Evolutionary conservation across 2,113 vertebrate species (phyloP).

Genomic region (Anolis sagrei): DNA sequence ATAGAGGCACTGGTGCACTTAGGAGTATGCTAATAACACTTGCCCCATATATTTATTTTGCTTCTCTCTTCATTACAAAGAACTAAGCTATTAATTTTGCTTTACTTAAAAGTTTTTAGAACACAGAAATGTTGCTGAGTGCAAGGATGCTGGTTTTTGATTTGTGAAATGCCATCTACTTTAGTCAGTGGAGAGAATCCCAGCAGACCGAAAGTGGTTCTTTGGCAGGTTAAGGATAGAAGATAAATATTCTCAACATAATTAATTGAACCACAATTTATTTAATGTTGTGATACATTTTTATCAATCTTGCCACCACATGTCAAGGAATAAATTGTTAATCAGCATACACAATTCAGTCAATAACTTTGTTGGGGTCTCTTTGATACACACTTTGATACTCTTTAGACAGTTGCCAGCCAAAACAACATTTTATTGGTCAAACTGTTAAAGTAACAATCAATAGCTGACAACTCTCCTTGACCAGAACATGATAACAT

Average conservation of each 20-base stretch:
- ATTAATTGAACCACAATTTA: too few relatives aligned
- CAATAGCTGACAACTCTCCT: background rate
- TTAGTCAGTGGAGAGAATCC: background rate
- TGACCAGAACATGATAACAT: background rate
- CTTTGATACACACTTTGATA: background rate
- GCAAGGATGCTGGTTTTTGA: background rate
- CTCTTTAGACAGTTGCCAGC: too few relatives aligned
- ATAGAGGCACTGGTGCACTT: background rate
- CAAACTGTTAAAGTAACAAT: background rate
- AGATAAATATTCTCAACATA: background rate
- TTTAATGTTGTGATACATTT: too few relatives aligned
- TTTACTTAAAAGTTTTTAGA: background rate
- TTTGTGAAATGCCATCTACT: background rate
- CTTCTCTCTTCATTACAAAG: background rate
- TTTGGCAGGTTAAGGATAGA: background rate
- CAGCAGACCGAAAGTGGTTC: background rate
- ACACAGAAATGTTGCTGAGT: background rate
- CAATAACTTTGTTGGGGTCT: background rate
- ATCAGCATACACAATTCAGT: too few relatives aligned
- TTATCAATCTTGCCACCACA: too few relatives aligned
- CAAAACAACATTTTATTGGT: background rate
- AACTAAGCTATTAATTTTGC: background rate
- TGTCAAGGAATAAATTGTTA: too few relatives aligned
- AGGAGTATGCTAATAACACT: background rate
- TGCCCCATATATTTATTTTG: conserved; percentile 3